A percentile compares a stretch with the other conserved stretches of the same genome.
phyloP scores from a whole-genome alignment of 1,140 invertebrate species.

The Steinernema khuongi region DNA sequence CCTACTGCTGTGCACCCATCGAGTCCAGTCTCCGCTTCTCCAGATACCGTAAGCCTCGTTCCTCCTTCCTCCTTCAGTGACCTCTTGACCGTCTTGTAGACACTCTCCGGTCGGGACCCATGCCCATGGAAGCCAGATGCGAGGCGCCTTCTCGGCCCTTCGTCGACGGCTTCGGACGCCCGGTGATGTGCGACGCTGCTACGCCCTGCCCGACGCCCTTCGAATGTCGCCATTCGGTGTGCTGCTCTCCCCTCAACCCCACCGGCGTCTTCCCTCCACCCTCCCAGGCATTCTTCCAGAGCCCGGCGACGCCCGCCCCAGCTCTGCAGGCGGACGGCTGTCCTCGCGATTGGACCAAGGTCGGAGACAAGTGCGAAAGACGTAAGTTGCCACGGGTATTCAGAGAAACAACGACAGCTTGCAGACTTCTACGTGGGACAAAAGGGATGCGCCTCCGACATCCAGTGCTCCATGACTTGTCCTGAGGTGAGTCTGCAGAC shows the following conservation, averaged over 20 bases:
- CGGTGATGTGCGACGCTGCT: background rate
- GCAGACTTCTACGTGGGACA: constrained; percentile 53
- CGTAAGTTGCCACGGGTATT: constrained; percentile 38
- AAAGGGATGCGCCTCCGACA: constrained; percentile 51
- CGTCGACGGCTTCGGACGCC: background rate
- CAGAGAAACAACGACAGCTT: constrained; percentile 32
- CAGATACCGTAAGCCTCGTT: constrained; percentile 19
- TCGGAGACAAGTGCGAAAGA: constrained; percentile 49
- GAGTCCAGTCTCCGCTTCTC: constrained; percentile 37
- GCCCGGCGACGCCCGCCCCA: background rate
- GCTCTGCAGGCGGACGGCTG: constrained; percentile 23
- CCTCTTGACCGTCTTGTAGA: constrained; percentile 10
- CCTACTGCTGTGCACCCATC: constrained; percentile 55
- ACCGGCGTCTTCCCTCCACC: constrained; percentile 15
- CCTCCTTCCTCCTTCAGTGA: constrained; percentile 22
- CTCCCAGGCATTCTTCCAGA: background rate
- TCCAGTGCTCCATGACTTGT: constrained; percentile 45
- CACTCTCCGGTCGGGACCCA: constrained; percentile 8
- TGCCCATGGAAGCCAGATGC: constrained; percentile 19
- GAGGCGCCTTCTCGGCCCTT: background rate
- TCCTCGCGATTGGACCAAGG: constrained; percentile 45
- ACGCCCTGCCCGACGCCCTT: background rate
- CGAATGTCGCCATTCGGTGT: background rate
- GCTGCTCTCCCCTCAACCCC: constrained; percentile 15
- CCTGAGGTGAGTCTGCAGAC: constrained; percentile 26